Evolutionary conservation across 2,113 vertebrate species (phyloP).

Genomic region (Pelvicachromis taeniatus): DNA sequence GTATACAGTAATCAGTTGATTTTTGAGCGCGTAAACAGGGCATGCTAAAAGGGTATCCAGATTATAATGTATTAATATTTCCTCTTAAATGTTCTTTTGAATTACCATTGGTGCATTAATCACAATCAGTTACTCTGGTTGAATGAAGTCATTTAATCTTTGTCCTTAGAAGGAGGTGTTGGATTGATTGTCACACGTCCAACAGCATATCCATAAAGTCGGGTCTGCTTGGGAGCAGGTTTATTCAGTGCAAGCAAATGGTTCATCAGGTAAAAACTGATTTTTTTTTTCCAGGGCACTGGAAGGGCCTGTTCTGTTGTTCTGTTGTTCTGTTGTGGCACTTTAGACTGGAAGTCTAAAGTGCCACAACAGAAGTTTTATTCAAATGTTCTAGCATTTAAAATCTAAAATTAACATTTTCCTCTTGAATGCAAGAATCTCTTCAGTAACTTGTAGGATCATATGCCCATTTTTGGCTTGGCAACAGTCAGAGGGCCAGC

Average conservation of each 20-base stretch:
- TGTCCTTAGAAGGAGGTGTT: not conserved
- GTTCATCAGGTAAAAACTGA: not conserved
- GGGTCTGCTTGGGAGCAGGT: not conserved
- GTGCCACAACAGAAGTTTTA: not conserved
- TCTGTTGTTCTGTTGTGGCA: too few species aligned
- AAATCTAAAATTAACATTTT: not conserved
- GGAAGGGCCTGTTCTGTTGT: too few species aligned
- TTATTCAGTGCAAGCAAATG: not conserved
- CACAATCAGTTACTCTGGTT: not conserved
- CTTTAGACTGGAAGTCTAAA: not conserved
- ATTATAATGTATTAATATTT: not conserved
- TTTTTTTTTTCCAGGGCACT: too few species aligned
- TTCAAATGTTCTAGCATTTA: not conserved
- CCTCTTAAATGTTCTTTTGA: not conserved
- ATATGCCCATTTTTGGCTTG: not conserved
- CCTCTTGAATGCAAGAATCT: not conserved
- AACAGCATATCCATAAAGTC: not conserved
- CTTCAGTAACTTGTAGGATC: not conserved
- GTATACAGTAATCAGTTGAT: not conserved
- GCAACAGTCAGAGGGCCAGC: not conserved
- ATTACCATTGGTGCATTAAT: not conserved
- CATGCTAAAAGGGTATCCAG: not conserved
- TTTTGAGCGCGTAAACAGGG: accelerated
- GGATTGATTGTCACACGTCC: not conserved
- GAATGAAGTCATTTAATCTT: not conserved